These are phyloP conservation scores for Chrysotoxum bicinctum DNA, from an alignment of 2,888 invertebrate genomes.

Conservation along the genomic window DNA sequence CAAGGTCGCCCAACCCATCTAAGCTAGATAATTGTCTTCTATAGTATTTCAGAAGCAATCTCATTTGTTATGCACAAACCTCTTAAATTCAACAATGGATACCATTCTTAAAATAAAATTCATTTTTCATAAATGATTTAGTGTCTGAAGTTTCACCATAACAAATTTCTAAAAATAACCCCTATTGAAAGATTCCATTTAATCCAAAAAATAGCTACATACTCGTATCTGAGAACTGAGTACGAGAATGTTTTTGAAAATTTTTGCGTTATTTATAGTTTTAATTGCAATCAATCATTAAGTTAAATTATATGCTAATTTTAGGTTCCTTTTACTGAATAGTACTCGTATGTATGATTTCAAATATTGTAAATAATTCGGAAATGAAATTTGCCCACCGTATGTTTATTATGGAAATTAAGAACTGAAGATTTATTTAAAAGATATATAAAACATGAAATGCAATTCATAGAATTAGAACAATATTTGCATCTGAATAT, in stretches of 20 bases:
- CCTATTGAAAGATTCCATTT: neutral
- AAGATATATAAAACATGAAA: too few relatives aligned
- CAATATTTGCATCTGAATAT: too few relatives aligned
- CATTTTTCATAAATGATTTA: neutral
- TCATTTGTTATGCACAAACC: neutral
- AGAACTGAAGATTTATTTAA: too few relatives aligned
- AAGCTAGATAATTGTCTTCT: too few relatives aligned
- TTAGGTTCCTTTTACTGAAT: neutral
- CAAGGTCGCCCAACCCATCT: too few relatives aligned
- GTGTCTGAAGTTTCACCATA: neutral
- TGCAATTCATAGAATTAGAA: too few relatives aligned
- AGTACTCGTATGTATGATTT: neutral
- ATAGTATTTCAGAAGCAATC: neutral
- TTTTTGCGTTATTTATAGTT: slow-evolving; percentile 33
- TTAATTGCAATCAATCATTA: neutral
- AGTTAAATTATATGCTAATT: neutral
- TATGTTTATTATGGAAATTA: too few relatives aligned
- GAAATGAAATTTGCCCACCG: too few relatives aligned
- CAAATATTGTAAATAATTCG: too few relatives aligned
- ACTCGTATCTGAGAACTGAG: neutral
- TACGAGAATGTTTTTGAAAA: neutral
- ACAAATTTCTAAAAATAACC: neutral
- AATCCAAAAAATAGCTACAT: neutral
- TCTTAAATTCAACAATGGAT: neutral
- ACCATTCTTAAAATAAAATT: neutral